Conservation (phyloP, 2,113 vertebrate genomes). For the Pygoscelis antarcticus region DNA sequence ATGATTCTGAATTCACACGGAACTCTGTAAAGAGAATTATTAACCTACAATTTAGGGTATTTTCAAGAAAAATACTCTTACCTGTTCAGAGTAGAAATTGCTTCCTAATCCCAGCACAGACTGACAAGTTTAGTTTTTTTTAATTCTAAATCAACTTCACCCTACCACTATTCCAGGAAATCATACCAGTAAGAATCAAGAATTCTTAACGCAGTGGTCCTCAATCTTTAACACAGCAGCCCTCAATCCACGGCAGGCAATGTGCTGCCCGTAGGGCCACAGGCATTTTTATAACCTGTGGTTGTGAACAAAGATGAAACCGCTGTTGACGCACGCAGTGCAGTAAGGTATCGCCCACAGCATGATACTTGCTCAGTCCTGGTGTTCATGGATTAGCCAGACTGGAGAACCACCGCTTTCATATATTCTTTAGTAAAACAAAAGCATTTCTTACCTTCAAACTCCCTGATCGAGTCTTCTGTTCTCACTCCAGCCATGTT, state of each 20-base stretch:
- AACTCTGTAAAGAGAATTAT: background rate
- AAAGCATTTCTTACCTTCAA: slow-evolving; percentile 81
- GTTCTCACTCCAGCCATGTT: slow-evolving; percentile 96
- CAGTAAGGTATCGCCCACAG: background rate
- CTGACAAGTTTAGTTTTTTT: background rate
- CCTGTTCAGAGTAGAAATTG: background rate
- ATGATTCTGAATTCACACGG: background rate
- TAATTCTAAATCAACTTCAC: background rate
- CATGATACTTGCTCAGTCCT: fast-evolving
- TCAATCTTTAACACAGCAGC: background rate
- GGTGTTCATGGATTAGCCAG: background rate
- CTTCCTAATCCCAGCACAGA: background rate
- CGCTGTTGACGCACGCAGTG: fast-evolving
- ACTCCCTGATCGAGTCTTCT: slow-evolving; percentile 79
- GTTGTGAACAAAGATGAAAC: background rate
- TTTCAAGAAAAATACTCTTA: background rate
- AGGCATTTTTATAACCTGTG: background rate
- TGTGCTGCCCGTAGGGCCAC: background rate
- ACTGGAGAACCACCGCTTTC: background rate
- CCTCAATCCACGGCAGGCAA: background rate
- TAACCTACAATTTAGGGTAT: background rate
- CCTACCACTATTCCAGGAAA: background rate
- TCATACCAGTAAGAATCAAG: background rate
- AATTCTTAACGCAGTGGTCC: background rate
- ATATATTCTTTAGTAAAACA: background rate